Percentiles rank a stretch among this genome's conserved stretches.
These are phyloP conservation scores for Cryptops parisi DNA, from an alignment of 2,888 invertebrate species.

Conservation along the genomic window DNA sequence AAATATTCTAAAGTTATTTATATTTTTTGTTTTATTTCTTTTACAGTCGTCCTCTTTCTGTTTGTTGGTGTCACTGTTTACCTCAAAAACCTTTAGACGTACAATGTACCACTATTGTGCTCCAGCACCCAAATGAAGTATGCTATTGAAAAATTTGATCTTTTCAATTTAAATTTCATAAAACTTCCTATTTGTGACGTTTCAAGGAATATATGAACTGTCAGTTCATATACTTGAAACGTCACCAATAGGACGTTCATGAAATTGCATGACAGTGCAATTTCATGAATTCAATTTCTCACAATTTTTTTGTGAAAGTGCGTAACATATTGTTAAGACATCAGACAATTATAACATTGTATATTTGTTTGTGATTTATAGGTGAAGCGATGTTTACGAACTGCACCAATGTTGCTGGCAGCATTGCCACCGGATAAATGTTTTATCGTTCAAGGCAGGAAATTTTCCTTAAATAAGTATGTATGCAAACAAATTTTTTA, in stretches of 20 bases:
- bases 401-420: conserved; percentile 73
- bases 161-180: no score
- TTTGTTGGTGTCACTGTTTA: conserved; percentile 81
- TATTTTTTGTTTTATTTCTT: conserved; percentile 13
- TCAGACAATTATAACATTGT: neutral
- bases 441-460: conserved; percentile 63
- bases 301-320: no score
- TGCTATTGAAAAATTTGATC: no score
- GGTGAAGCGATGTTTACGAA: conserved; percentile 72
- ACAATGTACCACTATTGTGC: conserved; percentile 54
- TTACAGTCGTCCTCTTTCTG: conserved; percentile 59
- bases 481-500: no score
- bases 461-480: conserved; percentile 56
- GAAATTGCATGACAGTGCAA: no score
- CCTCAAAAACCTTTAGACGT: conserved; percentile 54
- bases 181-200: no score
- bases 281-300: no score
- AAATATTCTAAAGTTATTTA: neutral
- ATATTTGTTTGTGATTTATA: conserved; percentile 18
- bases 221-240: no score
- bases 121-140: conserved; percentile 81
- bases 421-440: conserved; percentile 61
- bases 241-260: no score
- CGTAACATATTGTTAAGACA: no score
- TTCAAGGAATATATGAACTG: no score